Conservation (phyloP, 2,797 vertebrate species). For the Pelodytes ibericus region DNA sequence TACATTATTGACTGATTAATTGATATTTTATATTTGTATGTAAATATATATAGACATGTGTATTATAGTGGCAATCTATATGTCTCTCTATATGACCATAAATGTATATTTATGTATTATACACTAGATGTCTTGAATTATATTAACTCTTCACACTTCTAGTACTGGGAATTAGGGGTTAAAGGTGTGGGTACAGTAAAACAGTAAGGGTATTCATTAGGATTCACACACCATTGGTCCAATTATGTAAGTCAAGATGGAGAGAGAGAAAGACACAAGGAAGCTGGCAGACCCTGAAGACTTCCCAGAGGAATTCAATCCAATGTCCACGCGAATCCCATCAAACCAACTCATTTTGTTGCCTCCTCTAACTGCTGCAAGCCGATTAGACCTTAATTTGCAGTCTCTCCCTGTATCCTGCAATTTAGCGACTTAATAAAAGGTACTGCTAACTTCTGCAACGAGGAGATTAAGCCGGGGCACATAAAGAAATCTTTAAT, state of each 20-base stretch:
- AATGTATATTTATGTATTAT: too few species aligned
- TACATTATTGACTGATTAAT: too few species aligned
- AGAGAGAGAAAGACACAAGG: neutral
- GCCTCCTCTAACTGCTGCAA: neutral
- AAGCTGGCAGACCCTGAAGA: neutral
- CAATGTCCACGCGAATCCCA: slow-evolving; percentile 24
- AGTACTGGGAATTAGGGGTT: too few species aligned
- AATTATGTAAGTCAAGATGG: slow-evolving; percentile 7
- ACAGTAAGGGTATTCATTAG: neutral
- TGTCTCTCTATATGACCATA: too few species aligned
- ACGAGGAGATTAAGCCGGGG: slow-evolving; percentile 48
- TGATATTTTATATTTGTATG: too few species aligned
- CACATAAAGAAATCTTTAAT: slow-evolving; percentile 42
- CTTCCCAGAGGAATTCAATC: slow-evolving; percentile 10
- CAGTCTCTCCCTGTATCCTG: slow-evolving; percentile 41
- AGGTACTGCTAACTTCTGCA: slow-evolving; percentile 47
- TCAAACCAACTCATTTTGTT: slow-evolving; percentile 4
- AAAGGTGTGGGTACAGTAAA: neutral
- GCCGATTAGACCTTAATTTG: slow-evolving; percentile 43
- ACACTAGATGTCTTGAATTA: too few species aligned
- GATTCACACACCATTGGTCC: neutral
- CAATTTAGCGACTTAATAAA: slow-evolving; percentile 47
- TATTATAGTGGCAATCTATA: too few species aligned
- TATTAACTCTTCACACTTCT: too few species aligned
- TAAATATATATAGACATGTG: too few species aligned